Evolutionary conservation across 1,140 invertebrate species (phyloP).

Genomic region (Lordiphosa clarofinis): DNA sequence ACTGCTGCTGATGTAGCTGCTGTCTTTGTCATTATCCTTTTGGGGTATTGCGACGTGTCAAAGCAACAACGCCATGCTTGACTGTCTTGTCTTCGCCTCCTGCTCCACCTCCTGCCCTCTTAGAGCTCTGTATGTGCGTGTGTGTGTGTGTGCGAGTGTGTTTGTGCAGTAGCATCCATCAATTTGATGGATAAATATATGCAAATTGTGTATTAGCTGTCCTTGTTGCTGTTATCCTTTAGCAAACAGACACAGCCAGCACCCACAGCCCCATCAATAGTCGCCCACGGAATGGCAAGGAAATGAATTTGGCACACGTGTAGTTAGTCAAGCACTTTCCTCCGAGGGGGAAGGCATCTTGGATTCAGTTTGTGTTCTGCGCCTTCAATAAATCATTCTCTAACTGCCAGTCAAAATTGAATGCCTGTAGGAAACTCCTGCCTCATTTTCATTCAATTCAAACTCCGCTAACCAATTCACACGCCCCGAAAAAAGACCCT

Average conservation of each 20-base stretch:
- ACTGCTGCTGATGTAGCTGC: slow-evolving; percentile 52
- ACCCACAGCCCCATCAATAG: slow-evolving; percentile 43
- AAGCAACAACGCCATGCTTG: slow-evolving; percentile 68
- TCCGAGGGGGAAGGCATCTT: background rate
- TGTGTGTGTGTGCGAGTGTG: slow-evolving; percentile 19
- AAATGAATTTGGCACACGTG: slow-evolving; percentile 77
- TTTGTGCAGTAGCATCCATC: slow-evolving; percentile 78
- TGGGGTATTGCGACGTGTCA: slow-evolving; percentile 76
- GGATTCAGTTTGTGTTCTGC: slow-evolving; percentile 29
- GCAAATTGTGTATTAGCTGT: slow-evolving; percentile 79
- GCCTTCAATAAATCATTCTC: slow-evolving; percentile 75
- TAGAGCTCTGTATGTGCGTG: background rate
- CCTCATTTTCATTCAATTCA: slow-evolving; percentile 55
- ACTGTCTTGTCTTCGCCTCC: slow-evolving; percentile 7
- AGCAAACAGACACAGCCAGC: slow-evolving; percentile 56
- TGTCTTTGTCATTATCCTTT: slow-evolving; percentile 77
- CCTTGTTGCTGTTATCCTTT: slow-evolving; percentile 76
- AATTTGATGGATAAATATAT: slow-evolving; percentile 80
- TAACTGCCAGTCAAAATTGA: slow-evolving; percentile 66
- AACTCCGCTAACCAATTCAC: slow-evolving; percentile 29
- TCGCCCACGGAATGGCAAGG: slow-evolving; percentile 52
- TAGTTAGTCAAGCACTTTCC: slow-evolving; percentile 69
- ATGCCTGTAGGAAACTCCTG: slow-evolving; percentile 38
- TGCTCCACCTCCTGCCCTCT: background rate
- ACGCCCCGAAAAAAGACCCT: slow-evolving; percentile 42